These are phyloP conservation scores for Neolamprologus longior DNA, from an alignment of 2,113 vertebrate species.

Conservation along the genomic window DNA sequence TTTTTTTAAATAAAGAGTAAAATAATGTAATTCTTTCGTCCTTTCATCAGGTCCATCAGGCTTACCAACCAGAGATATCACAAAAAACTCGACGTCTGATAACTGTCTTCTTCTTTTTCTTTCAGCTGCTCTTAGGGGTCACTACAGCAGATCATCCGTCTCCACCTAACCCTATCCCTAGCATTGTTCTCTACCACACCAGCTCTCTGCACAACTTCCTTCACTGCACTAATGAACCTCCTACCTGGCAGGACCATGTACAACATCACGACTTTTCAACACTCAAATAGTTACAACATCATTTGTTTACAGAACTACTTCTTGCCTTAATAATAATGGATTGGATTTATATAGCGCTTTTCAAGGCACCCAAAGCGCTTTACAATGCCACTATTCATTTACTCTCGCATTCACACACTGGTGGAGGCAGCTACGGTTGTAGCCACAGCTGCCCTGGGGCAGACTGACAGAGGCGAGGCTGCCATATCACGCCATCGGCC, in stretches of 20 bases:
- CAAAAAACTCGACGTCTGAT: not conserved
- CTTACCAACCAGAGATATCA: not conserved
- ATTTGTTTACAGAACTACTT: not conserved
- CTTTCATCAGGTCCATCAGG: not conserved
- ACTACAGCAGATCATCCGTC: not conserved
- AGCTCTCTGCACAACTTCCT: not conserved
- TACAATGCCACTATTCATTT: no score
- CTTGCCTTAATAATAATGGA: not conserved
- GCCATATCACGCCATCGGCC: no score
- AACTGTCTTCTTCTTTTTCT: not conserved
- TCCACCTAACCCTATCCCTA: not conserved
- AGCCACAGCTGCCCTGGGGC: no score
- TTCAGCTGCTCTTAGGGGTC: not conserved
- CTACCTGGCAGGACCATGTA: not conserved
- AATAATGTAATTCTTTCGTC: not conserved
- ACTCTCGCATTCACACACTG: no score
- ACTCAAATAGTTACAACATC: not conserved
- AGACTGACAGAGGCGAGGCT: no score
- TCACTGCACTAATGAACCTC: not conserved
- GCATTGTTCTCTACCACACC: not conserved
- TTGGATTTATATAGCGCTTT: no score
- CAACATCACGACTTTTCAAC: not conserved
- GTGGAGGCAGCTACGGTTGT: fast-evolving
- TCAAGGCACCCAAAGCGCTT: no score
- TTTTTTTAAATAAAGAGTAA: not conserved